Evolutionary conservation across 2,888 invertebrate genomes (phyloP).

Genomic region (Corbicula japonica): DNA sequence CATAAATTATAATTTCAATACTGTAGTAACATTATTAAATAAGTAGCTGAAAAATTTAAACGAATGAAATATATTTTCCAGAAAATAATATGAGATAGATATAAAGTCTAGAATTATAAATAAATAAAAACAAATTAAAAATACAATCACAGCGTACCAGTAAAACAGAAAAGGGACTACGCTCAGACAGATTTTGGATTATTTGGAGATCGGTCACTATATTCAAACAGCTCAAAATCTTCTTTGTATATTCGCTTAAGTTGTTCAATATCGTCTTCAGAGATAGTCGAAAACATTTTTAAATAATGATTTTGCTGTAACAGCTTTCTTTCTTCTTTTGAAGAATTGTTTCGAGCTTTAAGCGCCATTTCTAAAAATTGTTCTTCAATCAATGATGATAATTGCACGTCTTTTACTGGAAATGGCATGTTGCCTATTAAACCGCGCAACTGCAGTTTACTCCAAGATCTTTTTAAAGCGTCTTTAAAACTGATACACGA

Average conservation of each 20-base stretch:
- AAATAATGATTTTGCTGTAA: conserved; percentile 9
- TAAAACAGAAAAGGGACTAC: too few species aligned
- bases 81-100: too few species aligned
- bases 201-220: too few species aligned
- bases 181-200: too few species aligned
- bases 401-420: neutral
- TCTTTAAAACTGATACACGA: conserved; percentile 70
- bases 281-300: conserved; percentile 24
- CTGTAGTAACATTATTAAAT: too few species aligned
- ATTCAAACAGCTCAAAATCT: conserved; percentile 48
- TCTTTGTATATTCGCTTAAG: conserved; percentile 28
- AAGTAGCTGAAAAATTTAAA: too few species aligned
- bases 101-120: too few species aligned
- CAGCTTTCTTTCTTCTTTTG: conserved; percentile 23
- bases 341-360: conserved; percentile 9
- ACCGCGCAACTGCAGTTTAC: conserved; percentile 74
- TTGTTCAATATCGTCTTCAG: conserved; percentile 15
- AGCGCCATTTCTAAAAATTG: conserved; percentile 41
- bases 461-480: conserved; percentile 69
- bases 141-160: too few species aligned
- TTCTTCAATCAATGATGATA: conserved; percentile 17
- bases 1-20: too few species aligned
- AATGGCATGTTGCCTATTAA: conserved; percentile 54
- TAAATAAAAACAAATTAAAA: too few species aligned
- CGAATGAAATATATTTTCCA: too few species aligned